These are phyloP conservation scores for Progne subis DNA, from an alignment of 2,113 vertebrate genomes.

Conservation along the genomic window DNA sequence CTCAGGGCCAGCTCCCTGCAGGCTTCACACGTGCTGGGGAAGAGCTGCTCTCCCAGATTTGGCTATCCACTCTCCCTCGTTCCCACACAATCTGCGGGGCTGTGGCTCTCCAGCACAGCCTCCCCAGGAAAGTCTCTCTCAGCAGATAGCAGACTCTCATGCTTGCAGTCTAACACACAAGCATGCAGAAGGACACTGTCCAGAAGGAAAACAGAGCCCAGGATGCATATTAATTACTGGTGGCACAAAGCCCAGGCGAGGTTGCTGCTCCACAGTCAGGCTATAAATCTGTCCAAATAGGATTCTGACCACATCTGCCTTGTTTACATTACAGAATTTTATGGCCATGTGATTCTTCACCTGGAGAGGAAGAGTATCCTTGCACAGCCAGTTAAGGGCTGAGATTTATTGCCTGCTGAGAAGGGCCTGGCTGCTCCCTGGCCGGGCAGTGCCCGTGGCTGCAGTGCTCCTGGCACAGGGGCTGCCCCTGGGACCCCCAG, in stretches of 20 bases:
- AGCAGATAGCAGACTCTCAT: not conserved
- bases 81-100: not conserved
- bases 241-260: conserved; percentile 63
- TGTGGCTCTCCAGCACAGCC: not conserved
- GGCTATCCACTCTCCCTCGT: not conserved
- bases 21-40: not conserved
- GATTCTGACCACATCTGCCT: conserved; percentile 30
- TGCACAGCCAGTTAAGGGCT: not conserved
- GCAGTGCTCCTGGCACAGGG: accelerated
- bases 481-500: not conserved
- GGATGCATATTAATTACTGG: conserved; percentile 42
- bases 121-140: not conserved
- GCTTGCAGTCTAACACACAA: not conserved
- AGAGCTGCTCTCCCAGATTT: not conserved
- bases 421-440: not conserved
- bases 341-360: conserved; percentile 63
- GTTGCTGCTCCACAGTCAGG: conserved; percentile 37
- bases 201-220: conserved; percentile 60
- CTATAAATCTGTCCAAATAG: conserved; percentile 67
- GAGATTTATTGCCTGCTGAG: not conserved
- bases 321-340: conserved; percentile 59
- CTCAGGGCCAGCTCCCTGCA: not conserved
- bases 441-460: not conserved
- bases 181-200: conserved; percentile 19
- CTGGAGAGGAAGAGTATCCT: conserved; percentile 32